Evolutionary conservation across 2,797 vertebrate species (phyloP), one percentile per base, ranked within the genome.

Genomic region (Megalops cyprinoides): DNA sequence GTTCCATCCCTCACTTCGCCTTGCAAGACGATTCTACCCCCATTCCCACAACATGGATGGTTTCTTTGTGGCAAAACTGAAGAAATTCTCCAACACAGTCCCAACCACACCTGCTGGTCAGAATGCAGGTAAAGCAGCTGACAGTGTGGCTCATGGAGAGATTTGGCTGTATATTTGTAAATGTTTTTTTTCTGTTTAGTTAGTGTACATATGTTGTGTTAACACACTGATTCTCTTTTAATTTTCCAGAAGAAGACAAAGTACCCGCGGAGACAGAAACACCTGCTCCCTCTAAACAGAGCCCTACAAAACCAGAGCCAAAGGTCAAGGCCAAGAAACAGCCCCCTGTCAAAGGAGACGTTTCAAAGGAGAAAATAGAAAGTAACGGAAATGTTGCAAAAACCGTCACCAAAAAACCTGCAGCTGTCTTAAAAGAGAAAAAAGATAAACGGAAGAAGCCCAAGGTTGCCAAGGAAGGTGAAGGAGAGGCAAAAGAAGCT

Each of bases 21-120:
- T 92, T 6, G 87, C 97, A 0, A 94, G 96, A 0, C 93, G 98
- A 42, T 99, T 99, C 91, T 99, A 99, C 84, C 97, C 98, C 18
- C 98, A 99, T 87, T 96, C 95, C 0, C 98, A 99, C 88, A 99
- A 99, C 14, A 98, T 99, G 98, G 98, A 99, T 10, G 98, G 98
- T 0, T 99, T 99, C 90, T 99, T 99, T 82, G 95, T 99, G 34
- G 97, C 98, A 79, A 99, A 99, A 88, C 87, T 99, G 53, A 98
- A 98, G 91, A 99, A 99, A 76, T 97, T 99, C 89, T 96, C 97
- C 9, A 99, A 99, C 74, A 91, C 94, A 2, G 85, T 98, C 80
- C 98, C 96, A 0, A 90, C 94, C 37, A 23, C 89, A 15, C 79
- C 87, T 7, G 77, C 84, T 82, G 94, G 88, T 92, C 84, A 80